Evolutionary conservation across 2,888 invertebrate species (phyloP), one percentile per base, ranked within the genome.

Genomic region (Apodemia mormo): DNA sequence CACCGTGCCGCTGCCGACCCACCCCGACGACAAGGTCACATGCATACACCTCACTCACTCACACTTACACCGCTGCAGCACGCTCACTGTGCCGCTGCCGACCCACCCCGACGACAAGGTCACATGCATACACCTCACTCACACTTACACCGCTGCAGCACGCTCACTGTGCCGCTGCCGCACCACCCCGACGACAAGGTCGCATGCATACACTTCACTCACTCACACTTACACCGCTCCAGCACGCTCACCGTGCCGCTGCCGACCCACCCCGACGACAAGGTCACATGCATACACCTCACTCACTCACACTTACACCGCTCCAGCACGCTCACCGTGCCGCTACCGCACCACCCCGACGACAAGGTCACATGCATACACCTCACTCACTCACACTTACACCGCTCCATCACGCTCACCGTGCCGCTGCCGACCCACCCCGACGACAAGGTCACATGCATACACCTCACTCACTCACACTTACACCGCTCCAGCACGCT

Each of bases 41-140:
- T n/a, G n/a, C n/a, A n/a, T n/a, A n/a, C n/a, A n/a, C n/a, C n/a
- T n/a, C n/a, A n/a, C n/a, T n/a, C n/a, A n/a, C n/a, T n/a, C n/a
- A n/a, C n/a, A n/a, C n/a, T n/a, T n/a, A n/a, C 99, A 99, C 89
- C 98, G 99, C 87, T 97, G 98, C 54, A 99, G 99, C 84, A 99
- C 99, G 74, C 94, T 99, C 79, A 99, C 98, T 70, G 98, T 99
- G 86, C 99, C 99, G 9, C 80, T 93, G 95, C 98, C 82, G 29
- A 76, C 76, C 73, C 4, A 70, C 73, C n/a, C 81, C 33, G 76
- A 74, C 37, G 73, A 71, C 49, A 74, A 83, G 72, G 86, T 85
- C n/a, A n/a, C n/a, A n/a, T n/a, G n/a, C n/a, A n/a, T n/a, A n/a
- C n/a, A n/a, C n/a, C n/a, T n/a, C n/a, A n/a, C n/a, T n/a, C n/a